Percentiles rank a stretch among this genome's conserved stretches.
phyloP scores from a whole-genome alignment of 2,888 invertebrate species.

The Rhingia rostrata region DNA sequence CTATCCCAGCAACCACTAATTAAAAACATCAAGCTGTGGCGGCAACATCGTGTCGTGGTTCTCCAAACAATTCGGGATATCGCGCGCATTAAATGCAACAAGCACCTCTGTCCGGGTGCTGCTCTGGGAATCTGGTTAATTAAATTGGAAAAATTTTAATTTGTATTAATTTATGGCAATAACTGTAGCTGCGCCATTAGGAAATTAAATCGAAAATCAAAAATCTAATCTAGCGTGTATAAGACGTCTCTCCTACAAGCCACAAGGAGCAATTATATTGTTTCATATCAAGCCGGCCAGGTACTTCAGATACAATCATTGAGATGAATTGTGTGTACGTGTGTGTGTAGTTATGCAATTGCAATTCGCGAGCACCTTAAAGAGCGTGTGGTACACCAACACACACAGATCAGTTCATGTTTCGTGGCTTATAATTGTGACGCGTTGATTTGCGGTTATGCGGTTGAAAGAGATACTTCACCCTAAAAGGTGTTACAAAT shows the following conservation, averaged over 20 bases:
- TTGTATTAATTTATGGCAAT: slow-evolving; percentile 73
- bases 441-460: slow-evolving; percentile 67
- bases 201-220: slow-evolving; percentile 42
- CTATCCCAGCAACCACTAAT: slow-evolving; percentile 26
- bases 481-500: slow-evolving; percentile 74
- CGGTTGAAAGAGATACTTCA: slow-evolving; percentile 69
- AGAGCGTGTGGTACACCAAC: slow-evolving; percentile 5
- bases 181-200: slow-evolving; percentile 22
- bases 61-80: slow-evolving; percentile 28
- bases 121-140: slow-evolving; percentile 68
- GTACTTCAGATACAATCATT: slow-evolving; percentile 6
- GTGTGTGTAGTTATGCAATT: slow-evolving; percentile 47
- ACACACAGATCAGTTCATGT: slow-evolving; percentile 44
- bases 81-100: slow-evolving; percentile 23
- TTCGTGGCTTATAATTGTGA: slow-evolving; percentile 65
- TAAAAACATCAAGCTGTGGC: slow-evolving; percentile 56
- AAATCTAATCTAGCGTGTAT: slow-evolving; percentile 24
- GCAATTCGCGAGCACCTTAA: slow-evolving; percentile 33
- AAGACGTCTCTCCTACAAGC: slow-evolving; percentile 39
- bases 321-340: slow-evolving; percentile 21
- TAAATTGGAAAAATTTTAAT: slow-evolving; percentile 69
- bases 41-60: slow-evolving; percentile 5
- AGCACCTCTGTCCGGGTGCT: slow-evolving; percentile 30
- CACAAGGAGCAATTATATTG: slow-evolving; percentile 51
- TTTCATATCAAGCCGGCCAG: slow-evolving; percentile 6